Conservation (phyloP, 2,797 vertebrate species). For the Thripadectes ignobilis region DNA sequence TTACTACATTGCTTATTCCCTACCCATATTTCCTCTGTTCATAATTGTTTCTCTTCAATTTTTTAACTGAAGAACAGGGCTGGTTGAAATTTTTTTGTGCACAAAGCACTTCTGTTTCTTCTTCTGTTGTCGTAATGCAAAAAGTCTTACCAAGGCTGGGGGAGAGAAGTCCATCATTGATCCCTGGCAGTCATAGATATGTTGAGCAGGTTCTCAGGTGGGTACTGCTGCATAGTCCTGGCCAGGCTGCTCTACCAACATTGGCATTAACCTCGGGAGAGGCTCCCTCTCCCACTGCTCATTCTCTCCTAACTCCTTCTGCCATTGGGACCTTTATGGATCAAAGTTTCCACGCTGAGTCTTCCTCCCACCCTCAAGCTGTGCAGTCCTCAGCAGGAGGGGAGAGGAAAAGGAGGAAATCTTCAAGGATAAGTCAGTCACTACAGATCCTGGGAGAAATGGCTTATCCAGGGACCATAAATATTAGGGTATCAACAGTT, state of each 20-base stretch:
- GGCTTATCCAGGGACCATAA: background rate
- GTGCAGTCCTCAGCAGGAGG: background rate
- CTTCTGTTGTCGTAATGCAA: background rate
- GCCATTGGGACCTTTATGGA: background rate
- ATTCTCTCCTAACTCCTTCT: background rate
- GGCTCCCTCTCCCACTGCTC: background rate
- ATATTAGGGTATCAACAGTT: background rate
- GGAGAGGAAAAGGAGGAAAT: background rate
- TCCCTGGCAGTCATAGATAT: background rate
- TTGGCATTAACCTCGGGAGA: background rate
- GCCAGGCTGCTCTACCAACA: background rate
- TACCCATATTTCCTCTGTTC: background rate
- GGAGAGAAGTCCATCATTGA: background rate
- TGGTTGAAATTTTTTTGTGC: background rate
- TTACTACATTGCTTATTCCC: constrained; percentile 12
- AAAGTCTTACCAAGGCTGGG: background rate
- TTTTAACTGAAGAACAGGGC: background rate
- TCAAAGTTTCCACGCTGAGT: background rate
- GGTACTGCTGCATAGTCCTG: accelerated
- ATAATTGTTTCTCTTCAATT: background rate
- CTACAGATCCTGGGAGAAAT: background rate
- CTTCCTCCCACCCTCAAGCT: background rate
- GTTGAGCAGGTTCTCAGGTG: background rate
- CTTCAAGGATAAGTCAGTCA: background rate
- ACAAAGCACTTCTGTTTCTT: background rate